Conservation (phyloP, 2,797 vertebrate genomes). For the Enteromius paludinosus region DNA sequence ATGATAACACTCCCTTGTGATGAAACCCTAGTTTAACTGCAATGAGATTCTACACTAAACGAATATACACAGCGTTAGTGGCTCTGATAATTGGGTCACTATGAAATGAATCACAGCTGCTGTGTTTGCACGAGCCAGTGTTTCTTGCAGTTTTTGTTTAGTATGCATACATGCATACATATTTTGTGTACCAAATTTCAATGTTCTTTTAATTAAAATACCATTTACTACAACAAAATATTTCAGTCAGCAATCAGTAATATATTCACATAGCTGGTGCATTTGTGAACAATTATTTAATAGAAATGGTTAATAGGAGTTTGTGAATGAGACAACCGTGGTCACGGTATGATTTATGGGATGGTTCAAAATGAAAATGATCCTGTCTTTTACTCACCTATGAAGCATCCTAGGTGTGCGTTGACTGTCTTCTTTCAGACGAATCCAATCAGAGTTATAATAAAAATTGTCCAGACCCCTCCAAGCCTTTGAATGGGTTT, state of each 20-base stretch:
- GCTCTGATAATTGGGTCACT: conserved; percentile 11
- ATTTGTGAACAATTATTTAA: neutral
- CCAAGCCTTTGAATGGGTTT: no score
- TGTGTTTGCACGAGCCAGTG: neutral
- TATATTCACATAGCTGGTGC: neutral
- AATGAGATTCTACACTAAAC: neutral
- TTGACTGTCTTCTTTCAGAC: no score
- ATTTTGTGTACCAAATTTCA: neutral
- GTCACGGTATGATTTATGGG: neutral
- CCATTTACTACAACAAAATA: neutral
- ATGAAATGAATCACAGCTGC: neutral
- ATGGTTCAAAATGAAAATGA: no score
- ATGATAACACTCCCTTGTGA: neutral
- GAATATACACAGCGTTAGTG: neutral
- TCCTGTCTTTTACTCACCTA: no score
- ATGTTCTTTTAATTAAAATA: neutral
- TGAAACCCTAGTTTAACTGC: neutral
- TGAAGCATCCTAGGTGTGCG: no score
- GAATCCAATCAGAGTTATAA: no score
- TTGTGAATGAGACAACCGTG: neutral
- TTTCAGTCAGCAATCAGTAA: neutral
- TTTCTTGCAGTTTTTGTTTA: neutral
- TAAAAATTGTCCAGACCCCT: no score
- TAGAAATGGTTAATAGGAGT: neutral
- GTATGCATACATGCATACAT: neutral